A percentile compares a stretch with the other conserved stretches of the same genome.
These are phyloP conservation scores for Temnothorax unifasciatus DNA, from an alignment of 2,888 invertebrate genomes.

Conservation along the genomic window DNA sequence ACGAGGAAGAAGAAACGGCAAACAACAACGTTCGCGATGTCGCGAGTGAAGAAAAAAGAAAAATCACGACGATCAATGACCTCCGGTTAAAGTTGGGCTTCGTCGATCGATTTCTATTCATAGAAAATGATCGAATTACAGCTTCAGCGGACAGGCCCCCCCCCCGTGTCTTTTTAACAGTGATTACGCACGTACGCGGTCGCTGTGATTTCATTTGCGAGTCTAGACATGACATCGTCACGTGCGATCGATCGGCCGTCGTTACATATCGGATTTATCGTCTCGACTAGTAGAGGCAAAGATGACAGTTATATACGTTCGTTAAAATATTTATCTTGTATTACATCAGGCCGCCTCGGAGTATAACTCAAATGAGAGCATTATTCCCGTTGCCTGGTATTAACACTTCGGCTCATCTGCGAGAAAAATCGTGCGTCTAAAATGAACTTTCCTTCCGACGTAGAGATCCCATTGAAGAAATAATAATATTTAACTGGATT, in stretches of 20 bases:
- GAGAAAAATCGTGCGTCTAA: neutral
- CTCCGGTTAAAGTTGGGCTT: neutral
- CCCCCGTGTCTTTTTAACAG: neutral
- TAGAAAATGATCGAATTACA: constrained; percentile 15
- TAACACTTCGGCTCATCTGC: neutral
- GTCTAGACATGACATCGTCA: constrained; percentile 18
- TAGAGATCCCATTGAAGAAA: neutral
- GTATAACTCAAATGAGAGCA: neutral
- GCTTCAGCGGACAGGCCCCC: neutral
- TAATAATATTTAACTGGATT: neutral
- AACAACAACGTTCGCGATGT: neutral
- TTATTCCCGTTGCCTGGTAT: neutral
- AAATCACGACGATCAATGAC: neutral
- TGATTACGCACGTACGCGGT: neutral
- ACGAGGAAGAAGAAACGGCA: neutral
- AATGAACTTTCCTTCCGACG: neutral
- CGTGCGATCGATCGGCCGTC: constrained; percentile 13
- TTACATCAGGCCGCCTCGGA: neutral
- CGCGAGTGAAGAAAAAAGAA: neutral
- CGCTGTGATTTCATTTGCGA: neutral
- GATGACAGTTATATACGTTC: neutral
- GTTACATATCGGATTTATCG: neutral
- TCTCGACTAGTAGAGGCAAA: neutral
- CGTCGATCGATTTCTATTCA: neutral
- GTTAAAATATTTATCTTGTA: constrained; percentile 2